These are phyloP conservation scores for Thrips palmi DNA, from an alignment of 1,140 invertebrate species.

Conservation along the genomic window DNA sequence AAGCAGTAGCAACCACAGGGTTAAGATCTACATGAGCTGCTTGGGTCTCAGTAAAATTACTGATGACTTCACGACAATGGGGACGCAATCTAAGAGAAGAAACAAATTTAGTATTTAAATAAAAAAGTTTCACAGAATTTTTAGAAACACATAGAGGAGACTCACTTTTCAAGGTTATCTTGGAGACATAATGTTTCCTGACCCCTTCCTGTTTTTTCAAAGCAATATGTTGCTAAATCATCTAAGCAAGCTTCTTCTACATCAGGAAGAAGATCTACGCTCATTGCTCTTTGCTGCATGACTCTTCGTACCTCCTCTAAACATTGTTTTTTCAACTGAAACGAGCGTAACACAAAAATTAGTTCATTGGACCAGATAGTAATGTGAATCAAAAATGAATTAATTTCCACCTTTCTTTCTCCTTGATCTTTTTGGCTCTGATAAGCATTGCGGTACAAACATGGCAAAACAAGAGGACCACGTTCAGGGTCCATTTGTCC, in stretches of 20 bases:
- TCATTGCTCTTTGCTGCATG: slow-evolving; percentile 79
- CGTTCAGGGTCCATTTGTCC: slow-evolving; percentile 46
- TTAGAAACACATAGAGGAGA: slow-evolving; percentile 1
- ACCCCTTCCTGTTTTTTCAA: slow-evolving; percentile 61
- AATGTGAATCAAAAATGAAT: slow-evolving; percentile 4
- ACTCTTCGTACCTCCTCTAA: slow-evolving; percentile 69
- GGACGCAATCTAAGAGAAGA: slow-evolving; percentile 23
- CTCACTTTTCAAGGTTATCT: slow-evolving; percentile 58
- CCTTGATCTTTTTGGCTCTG: slow-evolving; percentile 40
- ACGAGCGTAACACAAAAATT: too few species aligned
- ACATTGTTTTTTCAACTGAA: slow-evolving; percentile 38
- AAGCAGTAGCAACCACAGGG: slow-evolving; percentile 62
- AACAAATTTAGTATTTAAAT: not conserved
- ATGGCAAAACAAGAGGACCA: slow-evolving; percentile 72
- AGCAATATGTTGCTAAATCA: slow-evolving; percentile 69
- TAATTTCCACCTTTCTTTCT: slow-evolving; percentile 23
- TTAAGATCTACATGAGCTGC: slow-evolving; percentile 73
- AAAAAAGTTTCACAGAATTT: not conserved
- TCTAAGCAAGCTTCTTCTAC: slow-evolving; percentile 78
- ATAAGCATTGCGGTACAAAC: slow-evolving; percentile 75
- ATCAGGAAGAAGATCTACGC: slow-evolving; percentile 84
- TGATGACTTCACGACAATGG: slow-evolving; percentile 52
- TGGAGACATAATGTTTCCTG: slow-evolving; percentile 88
- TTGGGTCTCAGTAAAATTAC: slow-evolving; percentile 80
- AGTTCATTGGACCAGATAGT: too few species aligned